Evolutionary conservation across 2,888 invertebrate species (phyloP), one percentile per base, ranked within the genome.

Genomic region (Deilephila elpenor): DNA sequence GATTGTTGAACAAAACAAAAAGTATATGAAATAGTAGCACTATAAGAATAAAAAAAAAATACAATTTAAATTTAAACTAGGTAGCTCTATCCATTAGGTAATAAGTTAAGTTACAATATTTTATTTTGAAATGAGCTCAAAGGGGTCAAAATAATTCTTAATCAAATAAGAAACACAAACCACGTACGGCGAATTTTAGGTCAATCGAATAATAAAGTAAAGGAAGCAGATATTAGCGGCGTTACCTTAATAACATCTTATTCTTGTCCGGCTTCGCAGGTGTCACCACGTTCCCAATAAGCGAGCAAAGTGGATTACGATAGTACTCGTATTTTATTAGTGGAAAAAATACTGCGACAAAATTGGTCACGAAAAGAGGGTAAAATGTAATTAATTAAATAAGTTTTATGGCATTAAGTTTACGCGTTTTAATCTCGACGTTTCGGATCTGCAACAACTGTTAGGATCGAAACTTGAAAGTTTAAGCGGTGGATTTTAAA

Each of bases 231-330:
- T 77, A 82, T 77, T 74, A 75, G 73, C 71, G 73, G 75, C 67
- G 78, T 80, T 75, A 76, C 71, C 77, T 76, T 78, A 78, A 80
- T 79, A 73, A 77, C 73, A 79, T 79, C 77, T 82, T 79, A 77
- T 79, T 81, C 82, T 85, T 84, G 80, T 83, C 20, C 75, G 90
- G 89, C 86, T 89, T 90, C 89, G 51, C 80, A 82, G 83, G 83
- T 84, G 85, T 79, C 80, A 78, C 79, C 75, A 75, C 80, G 85
- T 79, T 83, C 85, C 80, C 81, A 84, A 88, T 87, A 84, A 80
- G 72, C 56, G 77, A 76, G 78, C 82, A 83, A 88, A 88, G 78
- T 78, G 81, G 87, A 89, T 88, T 88, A 89, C 74, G 61, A 60
- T 59, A 77, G 77, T 76, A 78, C 75, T 74, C 75, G 53, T 76